Evolutionary conservation across 2,888 invertebrate species (phyloP).

Genomic region (Deilephila elpenor): DNA sequence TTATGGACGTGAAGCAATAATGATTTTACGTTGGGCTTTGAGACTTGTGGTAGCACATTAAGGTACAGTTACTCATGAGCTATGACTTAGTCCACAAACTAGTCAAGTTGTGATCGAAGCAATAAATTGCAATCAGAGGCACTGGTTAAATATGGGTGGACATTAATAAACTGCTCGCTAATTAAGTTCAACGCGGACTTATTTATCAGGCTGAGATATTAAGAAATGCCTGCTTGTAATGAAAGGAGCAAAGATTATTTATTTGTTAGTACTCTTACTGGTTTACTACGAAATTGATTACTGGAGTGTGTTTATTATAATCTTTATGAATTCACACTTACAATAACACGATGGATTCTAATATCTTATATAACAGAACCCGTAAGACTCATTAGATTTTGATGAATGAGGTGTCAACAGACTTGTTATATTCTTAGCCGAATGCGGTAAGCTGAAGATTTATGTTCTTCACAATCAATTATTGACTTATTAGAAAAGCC

Average conservation of each 20-base stretch:
- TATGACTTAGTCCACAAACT: slow-evolving; percentile 36
- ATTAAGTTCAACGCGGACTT: slow-evolving; percentile 35
- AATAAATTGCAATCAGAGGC: slow-evolving; percentile 62
- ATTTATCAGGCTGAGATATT: slow-evolving; percentile 39
- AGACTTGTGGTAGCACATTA: neutral
- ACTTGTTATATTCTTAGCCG: too few species aligned
- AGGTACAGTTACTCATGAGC: slow-evolving; percentile 17
- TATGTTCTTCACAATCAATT: too few species aligned
- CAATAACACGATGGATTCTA: too few species aligned
- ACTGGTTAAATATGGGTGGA: slow-evolving; percentile 24
- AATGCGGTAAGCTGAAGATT: too few species aligned
- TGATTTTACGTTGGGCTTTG: neutral
- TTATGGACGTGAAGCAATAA: neutral
- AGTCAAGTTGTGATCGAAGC: slow-evolving; percentile 41
- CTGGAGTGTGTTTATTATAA: neutral
- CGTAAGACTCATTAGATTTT: too few species aligned
- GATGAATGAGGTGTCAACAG: too few species aligned
- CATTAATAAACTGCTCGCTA: slow-evolving; percentile 33
- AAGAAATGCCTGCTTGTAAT: slow-evolving; percentile 27
- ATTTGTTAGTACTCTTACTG: neutral
- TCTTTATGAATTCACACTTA: neutral
- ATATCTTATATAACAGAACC: too few species aligned
- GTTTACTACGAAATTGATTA: neutral
- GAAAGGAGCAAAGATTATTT: neutral
- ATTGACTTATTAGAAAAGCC: too few species aligned